These are phyloP conservation scores for Drosophila percnosoma DNA, from an alignment of 2,888 invertebrate genomes.

Conservation along the genomic window DNA sequence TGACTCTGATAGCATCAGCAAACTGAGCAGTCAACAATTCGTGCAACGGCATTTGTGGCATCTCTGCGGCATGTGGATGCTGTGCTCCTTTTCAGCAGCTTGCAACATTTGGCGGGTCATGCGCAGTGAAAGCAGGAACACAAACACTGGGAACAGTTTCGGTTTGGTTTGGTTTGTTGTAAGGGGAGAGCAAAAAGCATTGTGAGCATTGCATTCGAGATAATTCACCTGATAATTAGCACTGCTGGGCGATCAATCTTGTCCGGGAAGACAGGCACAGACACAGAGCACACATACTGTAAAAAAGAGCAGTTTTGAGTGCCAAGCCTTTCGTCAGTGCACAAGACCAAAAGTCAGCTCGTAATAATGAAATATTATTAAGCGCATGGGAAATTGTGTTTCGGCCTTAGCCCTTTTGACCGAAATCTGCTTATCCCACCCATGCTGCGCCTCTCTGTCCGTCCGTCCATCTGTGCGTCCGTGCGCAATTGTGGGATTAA, in stretches of 20 bases:
- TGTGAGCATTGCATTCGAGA: conserved; percentile 30
- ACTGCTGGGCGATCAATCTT: conserved; percentile 49
- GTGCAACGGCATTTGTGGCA: background rate
- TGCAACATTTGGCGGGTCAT: conserved; percentile 31
- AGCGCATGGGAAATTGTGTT: conserved; percentile 55
- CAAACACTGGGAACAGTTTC: conserved; percentile 25
- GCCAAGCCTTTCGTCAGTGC: background rate
- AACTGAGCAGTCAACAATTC: conserved; percentile 30
- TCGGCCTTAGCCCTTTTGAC: conserved; percentile 18
- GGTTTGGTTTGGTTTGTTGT: conserved; percentile 4
- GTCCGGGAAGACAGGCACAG: conserved; percentile 1
- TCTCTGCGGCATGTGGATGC: conserved; percentile 62
- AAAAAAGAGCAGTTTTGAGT: conserved; percentile 19
- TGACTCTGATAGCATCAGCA: conserved; percentile 11
- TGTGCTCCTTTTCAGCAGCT: conserved; percentile 41
- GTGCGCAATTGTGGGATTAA: conserved; percentile 75
- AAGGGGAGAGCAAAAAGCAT: background rate
- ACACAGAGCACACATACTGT: background rate
- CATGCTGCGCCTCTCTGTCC: conserved; percentile 6
- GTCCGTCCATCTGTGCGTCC: conserved; percentile 47
- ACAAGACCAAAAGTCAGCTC: conserved; percentile 59
- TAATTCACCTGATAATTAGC: conserved; percentile 55
- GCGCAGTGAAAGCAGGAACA: conserved; percentile 27
- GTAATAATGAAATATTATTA: conserved; percentile 69
- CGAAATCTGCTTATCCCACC: background rate